Evolutionary conservation across 2,888 invertebrate species (phyloP), one percentile per base, ranked within the genome.

Genomic region (Athalia cordata): DNA sequence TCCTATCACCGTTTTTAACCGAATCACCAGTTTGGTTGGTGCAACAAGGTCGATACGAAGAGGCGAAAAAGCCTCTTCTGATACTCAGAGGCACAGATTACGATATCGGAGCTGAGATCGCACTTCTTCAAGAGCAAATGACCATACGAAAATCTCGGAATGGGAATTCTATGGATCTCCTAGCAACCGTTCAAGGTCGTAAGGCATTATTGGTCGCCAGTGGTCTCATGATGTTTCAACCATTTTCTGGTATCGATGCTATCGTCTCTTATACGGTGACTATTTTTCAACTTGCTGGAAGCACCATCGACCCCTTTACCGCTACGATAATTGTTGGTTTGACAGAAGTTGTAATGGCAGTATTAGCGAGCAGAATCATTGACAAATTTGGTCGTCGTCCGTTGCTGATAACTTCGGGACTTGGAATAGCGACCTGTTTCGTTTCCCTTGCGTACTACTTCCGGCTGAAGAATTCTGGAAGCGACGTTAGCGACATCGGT

Each of bases 161-260:
- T 61, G 89, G 89, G 4, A 88, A 88, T 5, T 72, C 88, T 3
- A 80, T 84, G 9, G 89, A 89, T 67, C 79, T 89, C 62, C 68
- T 85, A 2, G 84, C 85, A 0, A 89, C 89, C 6, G 87, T 89
- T 13, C 89, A 89, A 78, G 88, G 91, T 52, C 86, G 91, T 13
- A 90, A 89, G 77, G 93, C 93, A 0, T 83, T 93, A 13, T 80
- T 86, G 3, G 89, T 91, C 52, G 88, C 90, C 77, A 79, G 91
- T 3, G 91, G 91, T n/a, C 89, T 93, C 57, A 92, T 93, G 92
- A 91, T 92, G 81, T 91, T 91, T 80, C 91, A 91, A 81, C 91
- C 91, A 81, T 88, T 90, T 82, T 90, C 90, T 47, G 92, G 91
- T 3, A 89, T 91, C 65, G 91, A 91, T 80, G 91, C 91, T 0